Conservation (phyloP, 1,140 invertebrate species). For the Leptinotarsa defecta region DNA sequence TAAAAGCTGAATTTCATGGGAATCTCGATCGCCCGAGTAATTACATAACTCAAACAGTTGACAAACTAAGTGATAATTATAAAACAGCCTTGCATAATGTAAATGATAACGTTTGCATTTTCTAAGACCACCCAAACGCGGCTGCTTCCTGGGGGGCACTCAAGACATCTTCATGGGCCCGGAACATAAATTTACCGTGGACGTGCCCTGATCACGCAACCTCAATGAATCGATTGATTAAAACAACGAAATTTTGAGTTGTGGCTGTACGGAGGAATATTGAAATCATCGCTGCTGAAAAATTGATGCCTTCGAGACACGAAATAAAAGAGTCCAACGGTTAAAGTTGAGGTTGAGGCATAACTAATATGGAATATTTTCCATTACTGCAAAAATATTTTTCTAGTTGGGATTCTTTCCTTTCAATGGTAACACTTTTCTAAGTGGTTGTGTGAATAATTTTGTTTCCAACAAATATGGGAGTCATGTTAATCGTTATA, state of each 20-base stretch:
- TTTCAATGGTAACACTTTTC: too few relatives aligned
- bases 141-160: constrained; percentile 47
- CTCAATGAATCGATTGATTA: constrained; percentile 48
- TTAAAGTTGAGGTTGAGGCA: too few relatives aligned
- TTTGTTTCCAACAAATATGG: too few relatives aligned
- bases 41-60: constrained; percentile 36
- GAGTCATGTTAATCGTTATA: too few relatives aligned
- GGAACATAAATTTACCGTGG: constrained; percentile 46
- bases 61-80: constrained; percentile 46
- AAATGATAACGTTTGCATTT: constrained; percentile 47
- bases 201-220: constrained; percentile 49
- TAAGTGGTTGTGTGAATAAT: too few relatives aligned
- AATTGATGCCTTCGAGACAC: constrained; percentile 2
- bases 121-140: constrained; percentile 47
- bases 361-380: too few relatives aligned
- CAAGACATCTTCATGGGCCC: constrained; percentile 49
- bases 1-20: constrained; percentile 26
- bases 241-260: constrained; percentile 45
- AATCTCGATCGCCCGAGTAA: constrained; percentile 18
- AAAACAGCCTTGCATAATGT: constrained; percentile 44
- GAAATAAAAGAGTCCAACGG: neutral
- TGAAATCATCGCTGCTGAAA: neutral
- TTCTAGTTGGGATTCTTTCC: too few relatives aligned
- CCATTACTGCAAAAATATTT: too few relatives aligned
- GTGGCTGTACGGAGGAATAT: constrained; percentile 16